phyloP scores from a whole-genome alignment of 37 sponge, comb jelly and placozoan species.

The Halisarca cf. caerulea region DNA sequence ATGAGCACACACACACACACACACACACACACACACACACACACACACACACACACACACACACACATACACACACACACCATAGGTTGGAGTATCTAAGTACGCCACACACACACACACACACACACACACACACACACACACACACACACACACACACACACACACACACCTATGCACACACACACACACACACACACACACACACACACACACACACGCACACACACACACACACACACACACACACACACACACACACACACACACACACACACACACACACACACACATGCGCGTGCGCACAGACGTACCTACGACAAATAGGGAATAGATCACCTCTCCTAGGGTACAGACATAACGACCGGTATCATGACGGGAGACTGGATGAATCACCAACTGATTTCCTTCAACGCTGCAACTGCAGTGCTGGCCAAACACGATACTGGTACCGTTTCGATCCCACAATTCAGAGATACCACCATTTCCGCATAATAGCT shows the following conservation, averaged over 20 bases:
- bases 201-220: not conserved
- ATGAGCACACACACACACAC: not conserved
- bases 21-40: slow-evolving; percentile 10
- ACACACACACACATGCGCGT: slow-evolving; percentile 5
- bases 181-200: not conserved
- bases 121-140: slow-evolving; percentile 9
- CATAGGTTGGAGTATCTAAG: no score
- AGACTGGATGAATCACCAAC: no score
- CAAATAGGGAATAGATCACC: not conserved
- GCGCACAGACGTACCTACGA: not conserved
- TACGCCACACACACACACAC: not conserved
- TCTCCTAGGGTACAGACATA: not conserved
- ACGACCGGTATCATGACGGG: not conserved
- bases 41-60: slow-evolving; percentile 22
- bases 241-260: slow-evolving; percentile 9
- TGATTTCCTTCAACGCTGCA: no score
- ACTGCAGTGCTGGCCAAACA: not conserved
- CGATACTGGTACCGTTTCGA: not conserved
- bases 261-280: slow-evolving; percentile 20
- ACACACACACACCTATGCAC: slow-evolving; percentile 5
- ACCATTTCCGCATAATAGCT: no score
- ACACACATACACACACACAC: not conserved
- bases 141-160: slow-evolving; percentile 20
- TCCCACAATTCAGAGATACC: no score
- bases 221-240: not conserved